A percentile compares a stretch with the other conserved stretches of the same genome.
These are phyloP conservation scores for Venturia canescens DNA, from an alignment of 1,140 invertebrate genomes.

Conservation along the genomic window DNA sequence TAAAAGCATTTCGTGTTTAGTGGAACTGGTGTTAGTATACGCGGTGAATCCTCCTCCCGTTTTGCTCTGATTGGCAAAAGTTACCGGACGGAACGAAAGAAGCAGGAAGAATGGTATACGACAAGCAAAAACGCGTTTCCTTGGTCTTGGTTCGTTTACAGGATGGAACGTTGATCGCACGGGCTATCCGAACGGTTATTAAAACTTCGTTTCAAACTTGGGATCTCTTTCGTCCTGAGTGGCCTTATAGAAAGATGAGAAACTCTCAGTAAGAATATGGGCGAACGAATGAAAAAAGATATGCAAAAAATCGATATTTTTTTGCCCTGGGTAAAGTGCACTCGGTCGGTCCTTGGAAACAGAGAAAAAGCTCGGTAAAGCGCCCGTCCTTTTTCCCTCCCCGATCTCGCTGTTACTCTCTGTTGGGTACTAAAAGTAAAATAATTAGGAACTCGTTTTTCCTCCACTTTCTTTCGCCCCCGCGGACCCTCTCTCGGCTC, in stretches of 20 bases:
- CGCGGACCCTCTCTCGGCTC: neutral
- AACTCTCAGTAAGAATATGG: conserved; percentile 5
- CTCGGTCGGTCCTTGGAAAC: neutral
- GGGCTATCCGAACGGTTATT: conserved; percentile 50
- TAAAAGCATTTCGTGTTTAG: neutral
- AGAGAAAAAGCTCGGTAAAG: neutral
- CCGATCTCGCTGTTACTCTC: neutral
- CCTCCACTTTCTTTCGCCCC: neutral
- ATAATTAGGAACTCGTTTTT: conserved; percentile 41
- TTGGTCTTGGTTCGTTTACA: conserved; percentile 41
- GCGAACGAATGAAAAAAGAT: conserved; percentile 38
- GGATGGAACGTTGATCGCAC: conserved; percentile 9
- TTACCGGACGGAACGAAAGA: neutral
- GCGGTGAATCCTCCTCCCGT: neutral
- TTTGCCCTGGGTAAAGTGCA: neutral
- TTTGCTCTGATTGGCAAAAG: neutral
- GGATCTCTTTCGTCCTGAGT: conserved; percentile 41
- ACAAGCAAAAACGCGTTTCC: neutral
- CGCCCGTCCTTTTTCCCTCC: neutral
- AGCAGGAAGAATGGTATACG: neutral
- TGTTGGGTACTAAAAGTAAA: conserved; percentile 33
- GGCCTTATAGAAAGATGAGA: conserved; percentile 1
- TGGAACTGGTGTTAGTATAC: neutral
- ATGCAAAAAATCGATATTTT: neutral
- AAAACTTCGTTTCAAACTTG: conserved; percentile 60